phyloP scores from a whole-genome alignment of 2,113 vertebrate species.

The Dasyornis broadbenti region DNA sequence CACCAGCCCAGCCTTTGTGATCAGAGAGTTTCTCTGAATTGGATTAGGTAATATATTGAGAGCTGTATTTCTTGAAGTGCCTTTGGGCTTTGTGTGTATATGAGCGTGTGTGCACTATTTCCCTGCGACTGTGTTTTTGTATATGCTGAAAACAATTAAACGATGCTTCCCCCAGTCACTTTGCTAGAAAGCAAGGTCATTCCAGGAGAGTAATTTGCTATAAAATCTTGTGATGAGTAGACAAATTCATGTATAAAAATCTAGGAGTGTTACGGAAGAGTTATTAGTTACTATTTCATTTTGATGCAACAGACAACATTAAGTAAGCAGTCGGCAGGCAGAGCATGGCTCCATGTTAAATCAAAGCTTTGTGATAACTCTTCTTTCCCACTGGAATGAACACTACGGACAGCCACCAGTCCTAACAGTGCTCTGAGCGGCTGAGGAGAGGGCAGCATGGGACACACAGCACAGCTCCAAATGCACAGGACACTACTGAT shows the following conservation, averaged over 20 bases:
- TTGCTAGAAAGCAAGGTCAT: not conserved
- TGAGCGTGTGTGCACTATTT: not conserved
- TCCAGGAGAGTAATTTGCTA: not conserved
- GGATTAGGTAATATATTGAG: conserved; percentile 19
- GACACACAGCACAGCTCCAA: rapidly evolving
- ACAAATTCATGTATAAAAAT: not conserved
- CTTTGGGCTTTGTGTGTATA: not conserved
- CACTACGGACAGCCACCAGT: not conserved
- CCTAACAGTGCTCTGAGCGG: rapidly evolving
- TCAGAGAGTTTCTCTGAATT: not conserved
- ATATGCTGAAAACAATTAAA: not conserved
- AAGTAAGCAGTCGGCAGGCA: not conserved
- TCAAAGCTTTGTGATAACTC: not conserved
- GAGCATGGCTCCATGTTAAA: not conserved
- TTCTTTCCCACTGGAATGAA: not conserved
- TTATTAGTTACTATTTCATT: not conserved
- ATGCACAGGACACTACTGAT: not conserved
- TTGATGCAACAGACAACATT: not conserved
- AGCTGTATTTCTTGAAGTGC: not conserved
- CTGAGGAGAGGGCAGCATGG: not conserved
- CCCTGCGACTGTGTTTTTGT: not conserved
- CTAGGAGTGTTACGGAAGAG: not conserved
- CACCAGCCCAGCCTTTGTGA: not conserved
- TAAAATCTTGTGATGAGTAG: not conserved
- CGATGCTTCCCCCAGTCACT: not conserved